phyloP scores from a whole-genome alignment of 2,888 invertebrate genomes.

The Meteorus colon region DNA sequence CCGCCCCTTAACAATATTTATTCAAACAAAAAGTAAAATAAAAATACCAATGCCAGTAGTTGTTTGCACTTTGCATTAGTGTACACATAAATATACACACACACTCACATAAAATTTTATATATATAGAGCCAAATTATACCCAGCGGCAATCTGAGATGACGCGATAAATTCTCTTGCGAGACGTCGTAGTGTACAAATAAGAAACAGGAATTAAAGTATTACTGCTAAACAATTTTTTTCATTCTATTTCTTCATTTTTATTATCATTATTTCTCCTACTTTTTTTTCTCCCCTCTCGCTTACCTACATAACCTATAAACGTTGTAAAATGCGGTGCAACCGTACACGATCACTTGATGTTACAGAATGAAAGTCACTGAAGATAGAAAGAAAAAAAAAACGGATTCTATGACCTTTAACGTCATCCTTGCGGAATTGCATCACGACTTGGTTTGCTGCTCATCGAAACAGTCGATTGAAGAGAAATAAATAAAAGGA shows the following conservation, averaged over 20 bases:
- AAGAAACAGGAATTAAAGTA: conserved; percentile 39
- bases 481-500: not conserved
- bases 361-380: not conserved
- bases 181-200: conserved; percentile 7
- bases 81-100: not conserved
- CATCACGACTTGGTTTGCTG: not conserved
- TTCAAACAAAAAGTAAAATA: not conserved
- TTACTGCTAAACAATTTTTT: conserved; percentile 23
- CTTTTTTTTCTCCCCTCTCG: not conserved
- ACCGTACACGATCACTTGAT: not conserved
- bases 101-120: conserved; percentile 14
- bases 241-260: not conserved
- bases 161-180: conserved; percentile 32
- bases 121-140: conserved; percentile 39
- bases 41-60: not conserved
- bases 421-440: not conserved
- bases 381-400: not conserved
- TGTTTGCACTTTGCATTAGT: conserved; percentile 37
- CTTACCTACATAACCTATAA: not conserved
- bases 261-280: not conserved
- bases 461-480: conserved; percentile 9
- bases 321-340: not conserved
- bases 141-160: conserved; percentile 32
- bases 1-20: not conserved
- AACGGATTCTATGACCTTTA: not conserved